A percentile compares a stretch with the other conserved stretches of the same genome.
Conservation (phyloP, 2,888 invertebrate species). For the Temnothorax rugatulus region DNA sequence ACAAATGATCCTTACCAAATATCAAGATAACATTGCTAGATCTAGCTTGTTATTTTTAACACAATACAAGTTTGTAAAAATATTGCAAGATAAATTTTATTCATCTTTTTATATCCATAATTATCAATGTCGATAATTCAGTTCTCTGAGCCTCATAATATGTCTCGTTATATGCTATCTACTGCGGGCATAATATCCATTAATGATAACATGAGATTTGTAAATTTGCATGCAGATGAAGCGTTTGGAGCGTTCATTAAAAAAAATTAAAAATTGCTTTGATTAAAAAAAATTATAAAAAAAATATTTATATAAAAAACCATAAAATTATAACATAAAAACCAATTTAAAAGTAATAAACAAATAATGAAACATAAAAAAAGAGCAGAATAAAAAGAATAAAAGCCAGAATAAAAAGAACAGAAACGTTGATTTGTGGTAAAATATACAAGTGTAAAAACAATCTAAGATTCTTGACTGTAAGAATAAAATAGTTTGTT, state of each 20-base stretch:
- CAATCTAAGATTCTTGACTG: too few relatives aligned
- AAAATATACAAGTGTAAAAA: too few relatives aligned
- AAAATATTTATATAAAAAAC: too few relatives aligned
- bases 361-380: too few relatives aligned
- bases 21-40: neutral
- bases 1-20: neutral
- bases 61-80: neutral
- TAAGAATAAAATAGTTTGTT: too few relatives aligned
- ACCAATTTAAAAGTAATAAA: too few relatives aligned
- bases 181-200: constrained; percentile 38
- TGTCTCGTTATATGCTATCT: neutral
- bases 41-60: neutral
- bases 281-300: neutral
- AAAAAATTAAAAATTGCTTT: neutral
- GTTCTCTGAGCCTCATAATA: constrained; percentile 5
- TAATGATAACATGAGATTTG: constrained; percentile 4
- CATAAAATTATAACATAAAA: too few relatives aligned
- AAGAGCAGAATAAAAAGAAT: too few relatives aligned
- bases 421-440: too few relatives aligned
- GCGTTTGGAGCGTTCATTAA: neutral
- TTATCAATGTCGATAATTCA: constrained; percentile 41
- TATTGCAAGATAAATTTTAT: neutral
- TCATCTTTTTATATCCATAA: neutral
- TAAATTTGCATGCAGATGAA: neutral
- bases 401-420: too few relatives aligned